Conservation (phyloP, 2,888 invertebrate species). For the Diarsia mendica region DNA sequence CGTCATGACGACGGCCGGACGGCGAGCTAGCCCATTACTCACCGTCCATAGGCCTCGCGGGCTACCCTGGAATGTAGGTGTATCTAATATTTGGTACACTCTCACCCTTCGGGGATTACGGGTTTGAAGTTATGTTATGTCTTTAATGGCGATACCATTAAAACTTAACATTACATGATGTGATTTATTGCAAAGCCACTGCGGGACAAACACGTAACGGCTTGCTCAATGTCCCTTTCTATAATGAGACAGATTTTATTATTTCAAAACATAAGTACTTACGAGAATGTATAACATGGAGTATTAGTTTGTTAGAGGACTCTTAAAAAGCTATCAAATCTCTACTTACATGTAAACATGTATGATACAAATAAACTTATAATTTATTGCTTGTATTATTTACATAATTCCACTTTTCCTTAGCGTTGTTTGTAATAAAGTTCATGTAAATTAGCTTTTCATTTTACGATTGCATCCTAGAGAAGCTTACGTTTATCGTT, state of each 20-base stretch:
- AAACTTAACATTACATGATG: neutral
- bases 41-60: no score
- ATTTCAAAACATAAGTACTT: constrained; percentile 19
- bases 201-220: neutral
- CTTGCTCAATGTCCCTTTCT: constrained; percentile 7
- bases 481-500: constrained; percentile 40
- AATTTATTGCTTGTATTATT: constrained; percentile 50
- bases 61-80: no score
- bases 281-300: neutral
- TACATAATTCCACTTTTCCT: constrained; percentile 55
- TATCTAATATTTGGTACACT: no score
- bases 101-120: no score
- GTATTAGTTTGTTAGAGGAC: neutral
- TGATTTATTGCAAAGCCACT: neutral
- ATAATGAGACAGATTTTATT: constrained; percentile 8
- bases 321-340: constrained; percentile 25
- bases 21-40: no score
- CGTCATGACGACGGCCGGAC: no score
- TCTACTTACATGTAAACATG: neutral
- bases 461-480: constrained; percentile 55
- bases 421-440: constrained; percentile 35
- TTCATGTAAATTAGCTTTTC: constrained; percentile 52
- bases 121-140: neutral
- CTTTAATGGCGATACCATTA: no score
- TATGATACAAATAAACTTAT: constrained; percentile 26